Base-by-base conservation (phyloP, 2,113 vertebrate species). In the Noturus placidus region DNA sequence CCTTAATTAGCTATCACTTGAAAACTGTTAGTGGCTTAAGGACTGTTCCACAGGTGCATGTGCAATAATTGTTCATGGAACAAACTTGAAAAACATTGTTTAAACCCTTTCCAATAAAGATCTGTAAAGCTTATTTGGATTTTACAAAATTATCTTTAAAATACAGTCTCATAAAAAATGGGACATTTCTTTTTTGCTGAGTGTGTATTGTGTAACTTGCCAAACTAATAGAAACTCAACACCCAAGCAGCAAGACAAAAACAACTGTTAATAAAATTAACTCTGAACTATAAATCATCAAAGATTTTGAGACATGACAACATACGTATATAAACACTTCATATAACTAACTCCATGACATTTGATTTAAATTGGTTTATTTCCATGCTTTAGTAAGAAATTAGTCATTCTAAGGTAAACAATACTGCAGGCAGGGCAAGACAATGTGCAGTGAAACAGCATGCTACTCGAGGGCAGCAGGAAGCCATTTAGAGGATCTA, bases 401-500 rank as follows among this genome's bases (percentile, higher is more conserved):
- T 54, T 78, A 84, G 72, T 79, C 72, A 79, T 88, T 88, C 70
- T 67, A 88, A 88, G 61, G 46, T 83, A 84, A 84, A 84, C 59
- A 84, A 56, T 67, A 56, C 59, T 84, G 46, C 74, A 78, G 87
- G 63, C 82, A 84, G 50, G 72, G 72, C 72, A 27, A 67, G 72
- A 84, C 82, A 78, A 70, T 84, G 63, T 46, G 72, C 46, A 14
- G 50, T 69, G 82, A 88, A 87, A 84, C 87, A 88, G 82, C 82
- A 79, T 63, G 82, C 59, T 88, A 84, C 61, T 94, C 93, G 92
- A 95, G 94, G 95, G 96, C 96, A 94, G 93, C 95, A 92, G 95
- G 95, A 96, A 96, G 95, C 95, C 95, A 94, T 95, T 95, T 90
- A 94, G 95, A 95, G 96, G 94, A 96, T 85, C 96, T 97, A 97